Base-by-base conservation (phyloP, 2,113 vertebrate species). In the Chauna torquata region DNA sequence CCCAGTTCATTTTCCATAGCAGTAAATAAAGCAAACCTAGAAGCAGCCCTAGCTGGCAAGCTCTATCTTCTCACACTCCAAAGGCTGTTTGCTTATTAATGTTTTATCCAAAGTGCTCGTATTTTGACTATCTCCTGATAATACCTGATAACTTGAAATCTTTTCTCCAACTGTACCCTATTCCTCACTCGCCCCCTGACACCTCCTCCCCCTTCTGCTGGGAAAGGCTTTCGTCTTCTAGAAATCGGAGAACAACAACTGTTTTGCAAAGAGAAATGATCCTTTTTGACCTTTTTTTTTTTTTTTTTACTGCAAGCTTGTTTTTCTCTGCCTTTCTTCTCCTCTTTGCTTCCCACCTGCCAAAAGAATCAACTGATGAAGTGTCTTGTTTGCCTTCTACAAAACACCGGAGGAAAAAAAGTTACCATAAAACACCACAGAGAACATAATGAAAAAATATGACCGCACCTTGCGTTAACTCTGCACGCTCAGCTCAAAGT, bases 11-110 rank as follows among this genome's bases (percentile, higher is more conserved):
- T 93, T 94, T 95, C 93, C 80, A 52, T 6, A 82, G 76, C 82
- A 87, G 44, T 94, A 96, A 96, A 96, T 94, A 95, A 81, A 74
- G 87, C 74, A 93, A 77, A 95, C 62, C 82, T 70, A 90, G 77
- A 77, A 90, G 78, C 89, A 91, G 74, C 20, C 82, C 87, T 82
- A 70, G 87, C 82, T 94, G 93, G 86, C 92, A 96, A 88, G 84
- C 94, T 95, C 70, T 77, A 16, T 70, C 77, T 82, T 75, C 90
- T 94, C 93, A 70, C 71, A 94, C 71, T 96, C 89, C 94, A 83
- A 94, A 92, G 70, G 80, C 91, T 90, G 77, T 89, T 96, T 94
- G 89, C 81, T 92, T 96, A 96, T 94, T 94, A 93, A 93, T 69
- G 81, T 19, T 88, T 83, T 91, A 87, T 81, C 93, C 92, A 82